These are phyloP conservation scores for Pseudochromis fuscus DNA, from an alignment of 2,797 vertebrate species.

Conservation along the genomic window DNA sequence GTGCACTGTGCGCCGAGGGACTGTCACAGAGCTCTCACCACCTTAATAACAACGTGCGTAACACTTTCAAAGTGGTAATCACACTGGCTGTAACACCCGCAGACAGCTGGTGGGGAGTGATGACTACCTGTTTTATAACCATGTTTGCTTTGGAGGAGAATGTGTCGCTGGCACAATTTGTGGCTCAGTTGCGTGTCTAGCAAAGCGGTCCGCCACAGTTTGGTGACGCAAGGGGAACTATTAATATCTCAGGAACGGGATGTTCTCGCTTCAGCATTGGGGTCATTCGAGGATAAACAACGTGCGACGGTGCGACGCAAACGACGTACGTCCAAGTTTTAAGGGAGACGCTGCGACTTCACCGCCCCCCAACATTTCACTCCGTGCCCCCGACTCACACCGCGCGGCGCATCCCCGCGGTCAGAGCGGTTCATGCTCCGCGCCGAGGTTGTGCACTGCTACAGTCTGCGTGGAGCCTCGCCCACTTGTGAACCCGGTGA, in stretches of 20 bases:
- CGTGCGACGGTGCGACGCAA: conserved; percentile 34
- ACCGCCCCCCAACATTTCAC: neutral
- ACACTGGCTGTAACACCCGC: conserved; percentile 32
- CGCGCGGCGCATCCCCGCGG: conserved; percentile 34
- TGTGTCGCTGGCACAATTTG: conserved; percentile 76
- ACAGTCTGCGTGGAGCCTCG: conserved; percentile 66
- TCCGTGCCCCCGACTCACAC: too few relatives aligned
- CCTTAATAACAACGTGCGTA: conserved; percentile 61
- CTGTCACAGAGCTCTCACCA: conserved; percentile 24
- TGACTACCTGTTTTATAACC: conserved; percentile 80
- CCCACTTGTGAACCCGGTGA: conserved; percentile 84
- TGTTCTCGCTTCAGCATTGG: conserved; percentile 83
- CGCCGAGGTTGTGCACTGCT: conserved; percentile 31
- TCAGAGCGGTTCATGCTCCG: conserved; percentile 30
- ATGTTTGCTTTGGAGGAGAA: conserved; percentile 72
- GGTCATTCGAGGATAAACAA: conserved; percentile 85
- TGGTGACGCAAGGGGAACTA: conserved; percentile 87
- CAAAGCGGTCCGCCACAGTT: conserved; percentile 79
- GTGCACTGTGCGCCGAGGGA: neutral
- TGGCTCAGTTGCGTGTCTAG: conserved; percentile 84
- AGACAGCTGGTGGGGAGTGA: conserved; percentile 64
- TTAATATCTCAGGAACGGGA: conserved; percentile 88
- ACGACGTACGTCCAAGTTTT: conserved; percentile 23
- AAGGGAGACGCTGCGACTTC: conserved; percentile 23
- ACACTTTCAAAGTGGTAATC: conserved; percentile 57